Conservation (phyloP, 2,797 vertebrate genomes). For the Lacerta viridis region DNA sequence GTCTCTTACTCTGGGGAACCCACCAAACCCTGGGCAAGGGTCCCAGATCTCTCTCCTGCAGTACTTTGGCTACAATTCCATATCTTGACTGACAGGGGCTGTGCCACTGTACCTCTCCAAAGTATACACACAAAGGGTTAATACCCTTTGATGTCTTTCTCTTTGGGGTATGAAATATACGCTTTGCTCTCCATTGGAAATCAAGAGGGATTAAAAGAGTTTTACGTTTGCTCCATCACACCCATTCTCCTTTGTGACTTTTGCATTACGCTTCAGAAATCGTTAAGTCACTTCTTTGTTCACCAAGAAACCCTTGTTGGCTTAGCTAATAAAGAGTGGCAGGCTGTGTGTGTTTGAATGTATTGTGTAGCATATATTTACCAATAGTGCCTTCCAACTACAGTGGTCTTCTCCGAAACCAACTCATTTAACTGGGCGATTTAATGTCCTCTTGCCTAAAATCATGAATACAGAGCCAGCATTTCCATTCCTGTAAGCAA, state of each 20-base stretch:
- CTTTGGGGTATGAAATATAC: not conserved
- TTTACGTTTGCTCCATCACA: not conserved
- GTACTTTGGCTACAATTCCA: too few species aligned
- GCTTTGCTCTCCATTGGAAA: not conserved
- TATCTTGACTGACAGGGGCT: too few species aligned
- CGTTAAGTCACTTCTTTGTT: not conserved
- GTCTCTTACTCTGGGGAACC: too few species aligned
- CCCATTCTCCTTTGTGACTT: not conserved
- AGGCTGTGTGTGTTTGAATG: not conserved
- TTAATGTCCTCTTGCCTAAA: slow-evolving; percentile 39
- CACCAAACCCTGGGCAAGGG: too few species aligned
- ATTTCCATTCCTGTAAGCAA: slow-evolving; percentile 33
- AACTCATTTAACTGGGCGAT: slow-evolving; percentile 28
- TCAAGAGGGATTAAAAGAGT: not conserved
- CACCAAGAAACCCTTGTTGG: not conserved
- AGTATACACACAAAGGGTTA: too few species aligned
- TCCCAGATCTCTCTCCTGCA: too few species aligned
- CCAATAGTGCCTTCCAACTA: slow-evolving; percentile 17
- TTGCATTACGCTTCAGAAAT: not conserved
- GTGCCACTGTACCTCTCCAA: too few species aligned
- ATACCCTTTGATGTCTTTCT: too few species aligned
- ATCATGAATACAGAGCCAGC: slow-evolving; percentile 24
- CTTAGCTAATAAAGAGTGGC: not conserved
- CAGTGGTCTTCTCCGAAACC: slow-evolving; percentile 21
- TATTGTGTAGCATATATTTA: not conserved